Base-by-base conservation (phyloP, 2,888 invertebrate genomes). In the Drosophila diplacantha region DNA sequence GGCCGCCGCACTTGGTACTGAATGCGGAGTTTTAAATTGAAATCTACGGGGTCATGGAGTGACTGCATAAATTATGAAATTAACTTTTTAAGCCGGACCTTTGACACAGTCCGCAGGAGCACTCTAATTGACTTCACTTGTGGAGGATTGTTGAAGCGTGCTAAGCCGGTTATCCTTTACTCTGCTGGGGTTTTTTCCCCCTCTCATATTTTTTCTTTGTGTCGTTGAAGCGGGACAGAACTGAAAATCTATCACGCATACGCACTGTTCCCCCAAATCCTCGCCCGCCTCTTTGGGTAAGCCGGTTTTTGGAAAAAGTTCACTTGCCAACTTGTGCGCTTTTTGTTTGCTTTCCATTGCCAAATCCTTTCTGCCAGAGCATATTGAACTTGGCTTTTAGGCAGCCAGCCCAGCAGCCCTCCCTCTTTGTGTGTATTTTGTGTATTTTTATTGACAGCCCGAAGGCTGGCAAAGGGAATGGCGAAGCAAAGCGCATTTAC, bases 361-460 rank as follows among this genome's bases (percentile, higher is more conserved):
- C 69, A 78, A 78, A 82, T 80, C 78, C 73, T 80, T 81, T 64
- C 66, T 68, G 53, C 39, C 65, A 55, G 54, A 72, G 73, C 69
- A 77, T 69, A 58, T 66, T 69, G 69, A 74, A 74, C 78, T 78
- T 82, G 83, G 75, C 77, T 82, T 82, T 74, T 69, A 69, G 72
- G 66, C 74, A 64, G 63, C 69, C 61, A 39, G 26, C 14, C 22
- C 38, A 38, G 38, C 44, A 31, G 37, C 24, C 47, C 26, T 37
- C 16, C 9, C 11, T 7, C 16, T 37, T 29, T 52, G 57, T 73
- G 37, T 47, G 46, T 41, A 43, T 53, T 58, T 44, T 44, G 49
- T 49, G 46, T 55, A 56, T 53, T 49, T 50, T 41, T 55, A 73
- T 78, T 61, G 68, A 56, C 75, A 68, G 55, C 49, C 75, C 56